Conservation (phyloP, 1,140 invertebrate species). For the Neotoxoptera formosana region DNA sequence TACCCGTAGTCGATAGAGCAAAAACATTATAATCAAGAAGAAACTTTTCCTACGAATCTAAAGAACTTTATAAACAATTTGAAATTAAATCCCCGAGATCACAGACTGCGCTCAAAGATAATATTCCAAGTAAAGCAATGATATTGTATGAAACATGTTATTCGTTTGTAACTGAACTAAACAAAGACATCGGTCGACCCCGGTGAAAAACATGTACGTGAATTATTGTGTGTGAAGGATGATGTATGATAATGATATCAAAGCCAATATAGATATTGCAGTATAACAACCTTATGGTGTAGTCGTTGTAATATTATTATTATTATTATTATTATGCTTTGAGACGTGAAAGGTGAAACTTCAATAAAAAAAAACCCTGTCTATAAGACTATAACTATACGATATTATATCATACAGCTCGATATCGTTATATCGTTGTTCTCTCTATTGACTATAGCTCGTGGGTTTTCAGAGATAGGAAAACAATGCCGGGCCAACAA, state of each 20-base stretch:
- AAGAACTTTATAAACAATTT: not conserved
- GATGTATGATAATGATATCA: not conserved
- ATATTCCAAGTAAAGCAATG: not conserved
- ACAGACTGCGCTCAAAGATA: not conserved
- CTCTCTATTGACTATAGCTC: no score
- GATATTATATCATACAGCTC: no score
- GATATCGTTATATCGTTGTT: not conserved
- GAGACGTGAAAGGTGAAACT: not conserved
- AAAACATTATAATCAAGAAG: not conserved
- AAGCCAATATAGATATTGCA: no score
- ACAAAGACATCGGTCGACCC: not conserved
- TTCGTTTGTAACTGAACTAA: not conserved
- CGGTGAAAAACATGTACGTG: not conserved
- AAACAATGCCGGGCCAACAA: constrained; percentile 42
- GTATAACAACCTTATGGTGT: not conserved
- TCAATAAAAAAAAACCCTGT: not conserved
- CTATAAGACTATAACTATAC: no score
- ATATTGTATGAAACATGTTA: not conserved
- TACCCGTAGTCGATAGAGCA: not conserved
- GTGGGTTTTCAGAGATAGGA: not conserved
- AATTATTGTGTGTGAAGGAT: not conserved
- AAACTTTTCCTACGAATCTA: constrained; percentile 10
- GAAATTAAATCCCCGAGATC: not conserved
- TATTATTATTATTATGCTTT: not conserved
- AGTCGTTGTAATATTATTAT: no score